Evolutionary conservation across 2,113 vertebrate species (phyloP).

Genomic region (Phaetusa simplex): DNA sequence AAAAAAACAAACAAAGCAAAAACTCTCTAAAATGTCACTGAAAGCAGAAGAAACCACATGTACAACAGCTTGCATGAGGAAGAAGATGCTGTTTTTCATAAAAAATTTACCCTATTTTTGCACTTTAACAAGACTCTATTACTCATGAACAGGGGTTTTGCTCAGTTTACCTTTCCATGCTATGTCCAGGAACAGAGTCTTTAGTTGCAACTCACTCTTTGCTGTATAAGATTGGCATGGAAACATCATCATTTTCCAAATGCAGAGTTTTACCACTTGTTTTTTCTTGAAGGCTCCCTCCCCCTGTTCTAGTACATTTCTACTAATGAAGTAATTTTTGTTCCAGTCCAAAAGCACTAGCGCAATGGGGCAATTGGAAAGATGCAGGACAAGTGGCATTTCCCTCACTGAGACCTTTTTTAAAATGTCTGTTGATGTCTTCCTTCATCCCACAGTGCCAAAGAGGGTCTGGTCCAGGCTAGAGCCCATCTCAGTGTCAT

Average conservation of each 20-base stretch:
- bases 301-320: not conserved
- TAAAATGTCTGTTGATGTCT: not conserved
- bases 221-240: not conserved
- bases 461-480: not conserved
- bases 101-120: not conserved
- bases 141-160: not conserved
- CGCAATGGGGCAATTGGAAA: not conserved
- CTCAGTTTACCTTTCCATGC: not conserved
- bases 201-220: not conserved
- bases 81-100: not conserved
- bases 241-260: not conserved
- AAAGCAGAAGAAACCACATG: not conserved
- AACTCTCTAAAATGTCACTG: not conserved
- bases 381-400: not conserved
- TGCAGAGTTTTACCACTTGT: not conserved
- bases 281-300: not conserved
- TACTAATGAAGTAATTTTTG: not conserved
- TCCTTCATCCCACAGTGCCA: not conserved
- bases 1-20: not conserved
- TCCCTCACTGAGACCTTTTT: not conserved
- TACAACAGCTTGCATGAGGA: not conserved
- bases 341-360: not conserved
- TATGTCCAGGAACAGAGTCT: not conserved
- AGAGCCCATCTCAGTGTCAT: not conserved
- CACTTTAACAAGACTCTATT: not conserved